Base-by-base conservation (phyloP, 1,140 invertebrate genomes). In the Drosophila gunungcola region DNA sequence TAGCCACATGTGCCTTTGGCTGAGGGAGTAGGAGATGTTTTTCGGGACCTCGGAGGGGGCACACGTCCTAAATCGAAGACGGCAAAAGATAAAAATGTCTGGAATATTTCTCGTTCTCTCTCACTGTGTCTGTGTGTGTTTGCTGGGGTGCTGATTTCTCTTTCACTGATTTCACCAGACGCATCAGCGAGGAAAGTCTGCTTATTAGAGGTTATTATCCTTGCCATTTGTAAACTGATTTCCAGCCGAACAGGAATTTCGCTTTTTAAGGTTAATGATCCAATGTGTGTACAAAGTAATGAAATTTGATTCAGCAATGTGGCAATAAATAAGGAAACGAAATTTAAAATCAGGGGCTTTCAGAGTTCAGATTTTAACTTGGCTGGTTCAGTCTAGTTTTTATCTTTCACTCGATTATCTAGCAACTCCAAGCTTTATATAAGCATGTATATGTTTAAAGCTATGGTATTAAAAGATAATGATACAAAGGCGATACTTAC, bases 51-150 rank as follows among this genome's bases (percentile, higher is more conserved):
- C 16, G 34, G 25, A 16, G 36, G 60, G 39, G 52, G 84, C 72
- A 63, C 74, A 78, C 77, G 78, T 78, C 53, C 61, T 78, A 89
- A 90, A 91, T 91, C 90, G 90, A 91, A 91, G 83, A 89, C 80
- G 79, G 72, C 80, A 77, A 91, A 78, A 83, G 86, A 91, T 91
- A 91, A 91, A 91, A 91, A 91, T 91, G 86, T 89, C 90, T 91
- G 78, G 88, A 89, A 90, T 90, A 90, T 76, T 83, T 80, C 48
- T 68, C 58, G 74, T 36, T 42, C 25, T 68, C 34, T 73, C 39
- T 36, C 53, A 57, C 29, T 16, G 21, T 64, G 61, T 16, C 3
- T 38, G 51, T 64, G 45, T 13, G 45, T 48, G 43, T 56, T 32
- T 67, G 55, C 36, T 27, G 38, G 48, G 52, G 68, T 73, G 64